phyloP scores from a whole-genome alignment of 2,113 vertebrate species.

The Gopherus flavomarginatus region DNA sequence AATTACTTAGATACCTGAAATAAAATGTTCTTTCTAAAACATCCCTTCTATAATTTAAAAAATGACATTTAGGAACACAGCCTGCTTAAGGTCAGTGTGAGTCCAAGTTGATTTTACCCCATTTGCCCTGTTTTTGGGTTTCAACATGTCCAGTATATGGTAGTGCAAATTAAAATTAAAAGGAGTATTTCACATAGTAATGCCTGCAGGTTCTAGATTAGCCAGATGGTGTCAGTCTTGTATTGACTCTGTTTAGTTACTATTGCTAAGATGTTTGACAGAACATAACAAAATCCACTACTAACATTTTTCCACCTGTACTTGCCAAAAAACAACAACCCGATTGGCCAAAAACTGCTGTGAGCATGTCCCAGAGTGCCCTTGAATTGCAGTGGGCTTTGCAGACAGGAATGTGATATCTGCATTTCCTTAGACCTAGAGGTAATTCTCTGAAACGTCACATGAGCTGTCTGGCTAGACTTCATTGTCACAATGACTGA shows the following conservation, averaged over 20 bases:
- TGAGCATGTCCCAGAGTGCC: neutral
- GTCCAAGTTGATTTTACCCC: neutral
- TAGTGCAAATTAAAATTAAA: neutral
- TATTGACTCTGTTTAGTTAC: neutral
- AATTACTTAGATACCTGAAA: neutral
- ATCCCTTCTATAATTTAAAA: neutral
- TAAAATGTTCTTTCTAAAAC: neutral
- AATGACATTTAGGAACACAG: neutral
- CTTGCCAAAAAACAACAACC: neutral
- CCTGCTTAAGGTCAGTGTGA: neutral
- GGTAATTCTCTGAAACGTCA: neutral
- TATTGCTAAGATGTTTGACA: neutral
- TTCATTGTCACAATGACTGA: neutral
- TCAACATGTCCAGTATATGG: too few relatives aligned
- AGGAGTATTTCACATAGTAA: neutral
- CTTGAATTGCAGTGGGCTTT: conserved; percentile 25
- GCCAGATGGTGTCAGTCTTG: conserved; percentile 72
- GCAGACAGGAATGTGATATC: conserved; percentile 35
- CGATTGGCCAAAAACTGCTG: conserved; percentile 27
- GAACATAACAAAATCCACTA: neutral
- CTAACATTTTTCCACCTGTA: neutral
- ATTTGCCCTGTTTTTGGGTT: neutral
- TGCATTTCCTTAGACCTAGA: neutral
- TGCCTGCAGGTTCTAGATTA: neutral
- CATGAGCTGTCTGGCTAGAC: neutral